These are phyloP conservation scores for Sarcophilus harrisii DNA, from an alignment of 2,797 vertebrate species.

Conservation along the genomic window DNA sequence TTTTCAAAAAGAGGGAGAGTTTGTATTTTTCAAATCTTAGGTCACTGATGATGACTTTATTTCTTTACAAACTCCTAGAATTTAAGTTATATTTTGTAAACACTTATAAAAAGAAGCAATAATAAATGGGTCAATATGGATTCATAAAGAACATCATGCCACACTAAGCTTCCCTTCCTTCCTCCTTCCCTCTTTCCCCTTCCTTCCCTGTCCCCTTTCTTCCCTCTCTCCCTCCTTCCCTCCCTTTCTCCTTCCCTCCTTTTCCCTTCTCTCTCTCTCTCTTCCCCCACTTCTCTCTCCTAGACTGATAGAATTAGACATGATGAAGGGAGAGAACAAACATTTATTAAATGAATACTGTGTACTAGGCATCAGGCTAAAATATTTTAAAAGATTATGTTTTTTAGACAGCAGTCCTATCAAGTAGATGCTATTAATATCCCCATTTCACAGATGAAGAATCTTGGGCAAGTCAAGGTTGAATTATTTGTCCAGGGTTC, in stretches of 20 bases:
- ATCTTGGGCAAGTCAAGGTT: neutral
- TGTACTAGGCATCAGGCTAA: neutral
- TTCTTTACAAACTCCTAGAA: neutral
- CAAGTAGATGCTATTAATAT: neutral
- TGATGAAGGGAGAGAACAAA: neutral
- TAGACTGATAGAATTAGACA: neutral
- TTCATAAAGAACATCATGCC: neutral
- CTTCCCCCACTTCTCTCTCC: no score
- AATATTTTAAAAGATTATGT: neutral
- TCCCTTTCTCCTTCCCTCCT: no score
- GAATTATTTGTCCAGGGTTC: neutral
- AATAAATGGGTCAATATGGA: neutral
- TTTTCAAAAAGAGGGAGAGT: neutral
- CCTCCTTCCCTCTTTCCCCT: no score
- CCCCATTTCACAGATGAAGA: neutral
- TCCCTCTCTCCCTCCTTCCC: no score
- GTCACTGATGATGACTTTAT: neutral
- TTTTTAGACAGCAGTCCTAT: neutral
- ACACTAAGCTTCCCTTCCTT: neutral
- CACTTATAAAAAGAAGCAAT: neutral
- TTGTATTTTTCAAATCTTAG: neutral
- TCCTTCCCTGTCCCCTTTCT: accelerated
- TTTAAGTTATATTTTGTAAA: neutral
- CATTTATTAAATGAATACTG: neutral
- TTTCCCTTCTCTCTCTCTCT: neutral